Percentiles rank a stretch among this genome's conserved stretches.
phyloP scores from a whole-genome alignment of 2,797 vertebrate genomes.

The Petrocephalus schoutedeni region DNA sequence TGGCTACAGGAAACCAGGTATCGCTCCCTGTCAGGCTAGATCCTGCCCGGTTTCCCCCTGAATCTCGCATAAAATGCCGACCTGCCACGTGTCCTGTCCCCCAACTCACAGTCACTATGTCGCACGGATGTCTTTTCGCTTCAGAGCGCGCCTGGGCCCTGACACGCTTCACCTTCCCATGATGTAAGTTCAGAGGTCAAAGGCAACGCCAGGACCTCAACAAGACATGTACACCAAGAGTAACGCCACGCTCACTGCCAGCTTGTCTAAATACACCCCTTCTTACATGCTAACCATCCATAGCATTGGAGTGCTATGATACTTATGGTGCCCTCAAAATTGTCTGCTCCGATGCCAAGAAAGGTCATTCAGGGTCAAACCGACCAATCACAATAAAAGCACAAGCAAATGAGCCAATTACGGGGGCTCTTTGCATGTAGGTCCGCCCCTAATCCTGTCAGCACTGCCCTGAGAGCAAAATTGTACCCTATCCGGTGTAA shows the following conservation, averaged over 20 bases:
- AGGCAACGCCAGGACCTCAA: neutral
- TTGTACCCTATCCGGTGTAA: constrained; percentile 41
- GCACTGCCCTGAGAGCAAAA: constrained; percentile 36
- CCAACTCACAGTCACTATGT: neutral
- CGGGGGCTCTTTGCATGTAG: neutral
- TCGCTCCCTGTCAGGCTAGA: neutral
- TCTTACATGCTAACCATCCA: neutral
- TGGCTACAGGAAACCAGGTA: neutral
- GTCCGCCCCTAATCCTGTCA: neutral
- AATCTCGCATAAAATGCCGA: neutral
- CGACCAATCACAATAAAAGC: neutral
- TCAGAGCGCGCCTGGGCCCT: constrained; percentile 20
- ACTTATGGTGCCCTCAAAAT: neutral
- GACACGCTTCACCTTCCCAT: constrained; percentile 9
- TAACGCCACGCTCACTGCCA: neutral
- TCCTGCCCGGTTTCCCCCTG: neutral
- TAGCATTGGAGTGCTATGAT: neutral
- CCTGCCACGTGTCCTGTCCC: neutral
- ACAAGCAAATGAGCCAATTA: neutral
- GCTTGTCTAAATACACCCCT: neutral
- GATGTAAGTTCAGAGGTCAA: constrained; percentile 31
- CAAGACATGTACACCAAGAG: neutral
- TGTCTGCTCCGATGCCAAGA: neutral
- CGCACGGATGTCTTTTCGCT: constrained; percentile 17
- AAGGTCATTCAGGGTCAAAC: neutral